Evolutionary conservation across 2,113 vertebrate genomes (phyloP).

Genomic region (Loxodonta africana): DNA sequence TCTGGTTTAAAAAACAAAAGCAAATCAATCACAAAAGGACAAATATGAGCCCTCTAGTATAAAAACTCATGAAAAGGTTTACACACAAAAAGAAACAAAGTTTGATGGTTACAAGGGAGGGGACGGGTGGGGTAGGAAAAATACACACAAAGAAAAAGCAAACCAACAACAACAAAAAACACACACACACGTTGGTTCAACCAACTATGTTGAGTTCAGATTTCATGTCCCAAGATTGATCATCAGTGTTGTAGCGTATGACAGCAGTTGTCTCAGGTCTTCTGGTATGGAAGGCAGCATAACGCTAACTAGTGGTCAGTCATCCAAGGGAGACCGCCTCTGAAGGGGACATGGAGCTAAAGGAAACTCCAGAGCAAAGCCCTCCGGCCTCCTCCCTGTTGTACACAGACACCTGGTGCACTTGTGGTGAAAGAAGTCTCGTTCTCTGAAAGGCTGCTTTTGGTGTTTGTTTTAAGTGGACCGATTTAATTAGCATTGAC

Average conservation of each 20-base stretch:
- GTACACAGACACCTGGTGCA: fast-evolving
- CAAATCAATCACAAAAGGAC: not conserved
- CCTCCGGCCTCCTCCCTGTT: not conserved
- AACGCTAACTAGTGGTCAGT: too few species aligned
- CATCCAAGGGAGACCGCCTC: not conserved
- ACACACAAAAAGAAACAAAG: too few species aligned
- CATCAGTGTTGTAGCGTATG: not conserved
- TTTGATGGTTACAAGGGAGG: too few species aligned
- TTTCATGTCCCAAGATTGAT: not conserved
- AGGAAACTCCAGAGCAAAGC: not conserved
- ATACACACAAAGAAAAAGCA: too few species aligned
- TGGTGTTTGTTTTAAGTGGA: not conserved
- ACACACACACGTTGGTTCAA: not conserved
- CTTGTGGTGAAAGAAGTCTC: too few species aligned
- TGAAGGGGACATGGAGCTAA: not conserved
- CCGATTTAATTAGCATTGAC: not conserved
- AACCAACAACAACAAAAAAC: not conserved
- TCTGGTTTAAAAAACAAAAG: not conserved
- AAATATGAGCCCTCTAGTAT: too few species aligned
- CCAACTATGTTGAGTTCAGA: not conserved
- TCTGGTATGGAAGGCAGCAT: too few species aligned
- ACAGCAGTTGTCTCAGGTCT: not conserved
- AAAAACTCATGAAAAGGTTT: too few species aligned
- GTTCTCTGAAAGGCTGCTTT: not conserved
- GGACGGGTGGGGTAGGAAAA: too few species aligned